Conservation (phyloP, 2,888 invertebrate species). For the Synanthedon andrenaeformis region DNA sequence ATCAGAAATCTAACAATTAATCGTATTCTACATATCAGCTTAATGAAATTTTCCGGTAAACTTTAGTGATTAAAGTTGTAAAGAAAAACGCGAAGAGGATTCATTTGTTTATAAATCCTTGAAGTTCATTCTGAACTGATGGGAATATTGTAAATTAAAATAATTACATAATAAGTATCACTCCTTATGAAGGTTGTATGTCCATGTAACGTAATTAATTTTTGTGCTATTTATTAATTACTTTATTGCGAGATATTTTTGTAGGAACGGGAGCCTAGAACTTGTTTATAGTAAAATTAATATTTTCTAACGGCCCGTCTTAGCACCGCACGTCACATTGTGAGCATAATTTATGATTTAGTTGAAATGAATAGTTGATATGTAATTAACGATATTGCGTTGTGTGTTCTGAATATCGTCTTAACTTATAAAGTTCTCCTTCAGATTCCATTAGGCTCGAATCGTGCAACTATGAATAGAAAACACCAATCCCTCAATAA, state of each 20-base stretch:
- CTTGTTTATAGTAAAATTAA: conserved; percentile 8
- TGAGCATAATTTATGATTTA: too few species aligned
- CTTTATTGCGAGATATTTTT: conserved; percentile 42
- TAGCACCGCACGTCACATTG: too few species aligned
- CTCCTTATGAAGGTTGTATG: conserved; percentile 65
- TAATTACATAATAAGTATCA: conserved; percentile 24
- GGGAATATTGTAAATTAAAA: conserved; percentile 35
- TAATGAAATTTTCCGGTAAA: neutral
- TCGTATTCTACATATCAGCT: neutral
- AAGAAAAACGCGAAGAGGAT: conserved; percentile 13
- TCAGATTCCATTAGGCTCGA: too few species aligned
- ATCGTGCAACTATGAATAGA: too few species aligned
- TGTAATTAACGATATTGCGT: too few species aligned
- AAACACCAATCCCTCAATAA: too few species aligned
- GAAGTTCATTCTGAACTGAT: neutral
- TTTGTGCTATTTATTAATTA: conserved; percentile 56
- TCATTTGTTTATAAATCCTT: conserved; percentile 9
- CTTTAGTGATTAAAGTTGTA: neutral
- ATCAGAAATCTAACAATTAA: too few species aligned
- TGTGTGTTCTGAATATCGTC: too few species aligned
- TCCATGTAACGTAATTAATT: conserved; percentile 56
- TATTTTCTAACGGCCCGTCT: too few species aligned
- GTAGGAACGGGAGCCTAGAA: conserved; percentile 43
- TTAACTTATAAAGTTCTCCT: too few species aligned
- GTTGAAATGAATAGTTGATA: too few species aligned